Evolutionary conservation across 1,140 invertebrate genomes (phyloP).

Genomic region (Trachymyrmex septentrionalis): DNA sequence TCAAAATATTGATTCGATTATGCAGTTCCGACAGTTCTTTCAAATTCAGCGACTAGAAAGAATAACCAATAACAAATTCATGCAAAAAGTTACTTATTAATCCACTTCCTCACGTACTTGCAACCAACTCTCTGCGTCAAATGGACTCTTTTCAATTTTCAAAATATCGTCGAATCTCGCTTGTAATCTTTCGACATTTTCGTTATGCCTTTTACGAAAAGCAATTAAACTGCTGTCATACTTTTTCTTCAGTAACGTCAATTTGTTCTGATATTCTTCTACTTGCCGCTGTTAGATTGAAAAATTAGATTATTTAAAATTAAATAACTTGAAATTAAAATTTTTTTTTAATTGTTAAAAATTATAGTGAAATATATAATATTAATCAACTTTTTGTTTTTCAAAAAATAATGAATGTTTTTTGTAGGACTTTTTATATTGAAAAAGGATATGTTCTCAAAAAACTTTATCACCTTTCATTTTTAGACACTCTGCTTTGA

Average conservation of each 20-base stretch:
- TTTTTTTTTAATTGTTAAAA: too few relatives aligned
- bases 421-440: too few relatives aligned
- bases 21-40: conserved; percentile 68
- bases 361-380: too few relatives aligned
- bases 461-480: too few relatives aligned
- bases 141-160: conserved; percentile 57
- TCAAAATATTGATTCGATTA: conserved; percentile 54
- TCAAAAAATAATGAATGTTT: too few relatives aligned
- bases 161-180: conserved; percentile 67
- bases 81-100: conserved; percentile 4
- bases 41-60: conserved; percentile 70
- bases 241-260: conserved; percentile 67
- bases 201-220: conserved; percentile 58
- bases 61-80: neutral
- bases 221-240: conserved; percentile 68
- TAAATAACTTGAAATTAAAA: too few relatives aligned
- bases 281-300: conserved; percentile 33
- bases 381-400: too few relatives aligned
- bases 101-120: conserved; percentile 53
- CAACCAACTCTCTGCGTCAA: conserved; percentile 68
- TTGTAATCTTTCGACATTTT: conserved; percentile 66
- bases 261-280: conserved; percentile 68
- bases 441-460: too few relatives aligned
- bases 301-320: neutral
- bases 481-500: too few relatives aligned